Evolutionary conservation across 2,888 invertebrate species (phyloP).

Genomic region (Stenodera caucasica): DNA sequence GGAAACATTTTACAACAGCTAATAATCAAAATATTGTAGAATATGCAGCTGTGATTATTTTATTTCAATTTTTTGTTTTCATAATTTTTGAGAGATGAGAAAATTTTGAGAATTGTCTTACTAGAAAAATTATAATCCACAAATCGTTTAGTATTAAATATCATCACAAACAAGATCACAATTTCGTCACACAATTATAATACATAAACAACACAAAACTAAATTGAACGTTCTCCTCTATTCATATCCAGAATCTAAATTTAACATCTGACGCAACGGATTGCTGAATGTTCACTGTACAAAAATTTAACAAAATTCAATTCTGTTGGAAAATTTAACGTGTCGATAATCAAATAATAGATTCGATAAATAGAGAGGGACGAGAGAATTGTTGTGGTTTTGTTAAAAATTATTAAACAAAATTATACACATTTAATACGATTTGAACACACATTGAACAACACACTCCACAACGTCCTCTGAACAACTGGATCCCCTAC

Average conservation of each 20-base stretch:
- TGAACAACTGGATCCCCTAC: slow-evolving; percentile 32
- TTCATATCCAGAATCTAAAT: slow-evolving; percentile 18
- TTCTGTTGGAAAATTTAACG: no score
- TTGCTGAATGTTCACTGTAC: slow-evolving; percentile 1
- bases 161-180: background rate
- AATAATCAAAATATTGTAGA: no score
- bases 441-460: background rate
- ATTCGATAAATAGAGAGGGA: no score
- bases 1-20: no score
- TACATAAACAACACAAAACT: background rate
- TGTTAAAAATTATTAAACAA: background rate
- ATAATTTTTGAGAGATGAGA: background rate
- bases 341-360: background rate
- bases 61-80: background rate
- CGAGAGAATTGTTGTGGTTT: no score
- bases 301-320: background rate
- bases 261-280: slow-evolving; percentile 23
- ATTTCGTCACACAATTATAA: background rate
- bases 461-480: slow-evolving; percentile 19
- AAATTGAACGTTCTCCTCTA: background rate
- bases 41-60: background rate
- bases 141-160: background rate
- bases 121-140: background rate
- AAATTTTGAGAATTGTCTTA: background rate
- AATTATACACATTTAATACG: no score